A percentile compares a stretch with the other conserved stretches of the same genome.
Evolutionary conservation across 2,797 vertebrate genomes (phyloP).

Genomic region (Malurus leucopterus): DNA sequence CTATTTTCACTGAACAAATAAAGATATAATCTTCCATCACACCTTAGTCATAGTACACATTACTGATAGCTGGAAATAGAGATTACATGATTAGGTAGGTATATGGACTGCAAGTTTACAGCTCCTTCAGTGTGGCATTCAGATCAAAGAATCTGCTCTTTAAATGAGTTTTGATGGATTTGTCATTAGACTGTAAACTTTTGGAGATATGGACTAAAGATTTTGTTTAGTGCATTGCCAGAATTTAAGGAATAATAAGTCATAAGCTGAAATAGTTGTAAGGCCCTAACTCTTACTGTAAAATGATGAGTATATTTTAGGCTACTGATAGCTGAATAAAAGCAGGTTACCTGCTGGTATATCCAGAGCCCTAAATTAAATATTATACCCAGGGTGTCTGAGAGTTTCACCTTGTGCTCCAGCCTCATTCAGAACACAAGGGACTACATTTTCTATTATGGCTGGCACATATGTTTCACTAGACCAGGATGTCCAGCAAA

Average conservation of each 20-base stretch:
- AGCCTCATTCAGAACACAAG: not conserved
- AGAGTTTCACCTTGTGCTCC: not conserved
- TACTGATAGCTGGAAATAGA: not conserved
- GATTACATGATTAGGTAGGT: not conserved
- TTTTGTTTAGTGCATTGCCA: not conserved
- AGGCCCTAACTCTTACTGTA: not conserved
- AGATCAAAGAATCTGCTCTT: not conserved
- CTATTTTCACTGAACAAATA: not conserved
- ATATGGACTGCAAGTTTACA: not conserved
- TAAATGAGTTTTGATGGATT: not conserved
- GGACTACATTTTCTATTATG: not conserved
- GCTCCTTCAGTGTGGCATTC: not conserved
- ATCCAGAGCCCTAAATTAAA: not conserved
- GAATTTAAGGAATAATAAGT: not conserved
- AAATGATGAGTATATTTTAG: not conserved
- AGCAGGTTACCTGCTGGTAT: not conserved
- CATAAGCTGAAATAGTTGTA: not conserved
- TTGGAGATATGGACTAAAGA: not conserved
- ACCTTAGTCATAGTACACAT: not conserved
- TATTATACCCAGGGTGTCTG: not conserved
- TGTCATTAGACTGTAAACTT: not conserved
- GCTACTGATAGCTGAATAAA: not conserved
- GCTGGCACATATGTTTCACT: not conserved
- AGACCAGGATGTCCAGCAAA: not conserved
- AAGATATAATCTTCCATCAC: not conserved